Conservation (phyloP, 2,888 invertebrate genomes). For the Mechanitis messenoides region DNA sequence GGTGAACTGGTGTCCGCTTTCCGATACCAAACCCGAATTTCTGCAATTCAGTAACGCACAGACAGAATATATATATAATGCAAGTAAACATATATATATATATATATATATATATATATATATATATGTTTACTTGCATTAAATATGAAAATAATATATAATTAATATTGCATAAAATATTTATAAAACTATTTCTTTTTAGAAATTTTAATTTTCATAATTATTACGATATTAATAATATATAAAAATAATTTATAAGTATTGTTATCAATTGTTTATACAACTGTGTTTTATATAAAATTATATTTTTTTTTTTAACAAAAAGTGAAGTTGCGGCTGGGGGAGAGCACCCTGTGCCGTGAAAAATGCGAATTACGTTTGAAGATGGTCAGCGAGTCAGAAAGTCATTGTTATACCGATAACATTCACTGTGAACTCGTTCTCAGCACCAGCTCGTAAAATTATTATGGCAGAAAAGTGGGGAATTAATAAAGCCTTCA, state of each 20-base stretch:
- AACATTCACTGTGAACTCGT: constrained; percentile 49
- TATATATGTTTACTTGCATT: too few species aligned
- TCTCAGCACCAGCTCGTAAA: constrained; percentile 50
- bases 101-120: not conserved
- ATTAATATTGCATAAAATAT: too few species aligned
- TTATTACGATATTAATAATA: too few species aligned
- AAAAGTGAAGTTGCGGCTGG: not conserved
- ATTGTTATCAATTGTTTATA: too few species aligned
- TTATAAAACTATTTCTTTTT: too few species aligned
- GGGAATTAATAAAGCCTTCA: constrained; percentile 36
- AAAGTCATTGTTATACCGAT: constrained; percentile 72
- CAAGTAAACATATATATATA: not conserved
- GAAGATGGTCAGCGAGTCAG: constrained; percentile 54
- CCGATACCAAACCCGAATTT: constrained; percentile 38
- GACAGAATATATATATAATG: not conserved
- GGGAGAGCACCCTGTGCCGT: constrained; percentile 25
- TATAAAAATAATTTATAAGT: too few species aligned
- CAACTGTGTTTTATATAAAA: too few species aligned
- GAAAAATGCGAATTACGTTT: constrained; percentile 40
- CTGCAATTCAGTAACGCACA: constrained; percentile 11
- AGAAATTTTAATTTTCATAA: too few species aligned
- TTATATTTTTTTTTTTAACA: not conserved
- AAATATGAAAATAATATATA: too few species aligned
- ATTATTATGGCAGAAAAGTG: constrained; percentile 62
- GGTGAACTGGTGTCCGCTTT: constrained; percentile 41